These are phyloP conservation scores for Siniperca undulata DNA, from an alignment of 2,797 vertebrate species.

Conservation along the genomic window DNA sequence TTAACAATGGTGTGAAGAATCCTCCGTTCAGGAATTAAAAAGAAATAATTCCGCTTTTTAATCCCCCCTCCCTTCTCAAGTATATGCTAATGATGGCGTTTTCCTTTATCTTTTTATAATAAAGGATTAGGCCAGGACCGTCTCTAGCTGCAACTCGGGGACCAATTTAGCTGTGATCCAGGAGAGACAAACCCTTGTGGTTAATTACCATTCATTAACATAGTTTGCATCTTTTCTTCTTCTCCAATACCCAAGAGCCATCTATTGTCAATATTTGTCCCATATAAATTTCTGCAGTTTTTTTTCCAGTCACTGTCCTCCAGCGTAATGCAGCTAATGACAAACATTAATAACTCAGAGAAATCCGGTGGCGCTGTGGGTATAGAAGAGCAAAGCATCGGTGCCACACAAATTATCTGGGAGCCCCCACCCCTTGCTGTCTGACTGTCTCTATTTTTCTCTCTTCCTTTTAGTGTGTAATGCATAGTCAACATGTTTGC, in stretches of 20 bases:
- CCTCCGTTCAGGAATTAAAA: conserved; percentile 86
- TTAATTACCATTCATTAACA: conserved; percentile 92
- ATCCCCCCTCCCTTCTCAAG: conserved; percentile 79
- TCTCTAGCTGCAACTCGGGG: conserved; percentile 88
- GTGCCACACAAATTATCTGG: conserved; percentile 68
- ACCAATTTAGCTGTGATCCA: conserved; percentile 90
- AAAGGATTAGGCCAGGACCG: conserved; percentile 90
- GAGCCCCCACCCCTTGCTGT: conserved; percentile 42
- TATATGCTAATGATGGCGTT: conserved; percentile 89
- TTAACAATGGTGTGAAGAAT: conserved; percentile 81
- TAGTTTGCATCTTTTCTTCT: conserved; percentile 89
- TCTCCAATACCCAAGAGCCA: conserved; percentile 83
- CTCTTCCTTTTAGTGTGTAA: conserved; percentile 67
- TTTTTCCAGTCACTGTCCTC: conserved; percentile 81
- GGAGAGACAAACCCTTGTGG: conserved; percentile 86
- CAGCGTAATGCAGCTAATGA: conserved; percentile 82
- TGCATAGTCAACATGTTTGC: conserved; percentile 85
- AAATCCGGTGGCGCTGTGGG: conserved; percentile 68
- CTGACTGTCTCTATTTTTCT: conserved; percentile 62
- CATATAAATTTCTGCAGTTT: conserved; percentile 79
- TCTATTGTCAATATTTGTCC: conserved; percentile 91
- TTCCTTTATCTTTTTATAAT: conserved; percentile 91
- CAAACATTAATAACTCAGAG: conserved; percentile 86
- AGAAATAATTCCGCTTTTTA: conserved; percentile 87
- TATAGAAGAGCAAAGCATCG: conserved; percentile 65